Evolutionary conservation across 2,888 invertebrate genomes (phyloP).

Genomic region (Epiblema foenella): DNA sequence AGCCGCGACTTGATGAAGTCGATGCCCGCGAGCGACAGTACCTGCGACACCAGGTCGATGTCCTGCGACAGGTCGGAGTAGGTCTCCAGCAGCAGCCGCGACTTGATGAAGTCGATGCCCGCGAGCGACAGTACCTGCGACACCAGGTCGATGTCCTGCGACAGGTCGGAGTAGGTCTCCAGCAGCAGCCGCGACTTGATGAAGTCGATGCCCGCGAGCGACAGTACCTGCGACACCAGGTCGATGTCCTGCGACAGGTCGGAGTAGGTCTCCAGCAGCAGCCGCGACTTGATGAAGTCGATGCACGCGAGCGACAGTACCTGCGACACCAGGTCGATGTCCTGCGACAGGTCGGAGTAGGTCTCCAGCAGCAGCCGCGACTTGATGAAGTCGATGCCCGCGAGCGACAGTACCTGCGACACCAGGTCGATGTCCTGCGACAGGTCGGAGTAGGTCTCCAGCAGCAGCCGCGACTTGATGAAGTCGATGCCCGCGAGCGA

Average conservation of each 20-base stretch:
- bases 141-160: conserved; percentile 96
- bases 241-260: conserved; percentile 96
- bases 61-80: conserved; percentile 96
- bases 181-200: conserved; percentile 94
- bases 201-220: conserved; percentile 95
- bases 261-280: conserved; percentile 94
- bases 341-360: conserved; percentile 94
- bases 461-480: conserved; percentile 93
- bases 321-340: conserved; percentile 96
- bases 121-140: conserved; percentile 95
- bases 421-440: conserved; percentile 96
- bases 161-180: conserved; percentile 94
- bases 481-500: conserved; percentile 95
- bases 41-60: conserved; percentile 95
- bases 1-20: conserved; percentile 96
- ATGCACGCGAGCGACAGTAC: conserved; percentile 93
- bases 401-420: conserved; percentile 93
- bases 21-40: conserved; percentile 93
- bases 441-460: conserved; percentile 94
- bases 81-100: conserved; percentile 92
- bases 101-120: conserved; percentile 96
- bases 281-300: conserved; percentile 95
- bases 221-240: conserved; percentile 94
- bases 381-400: conserved; percentile 96
- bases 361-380: conserved; percentile 94